Evolutionary conservation across 2,113 vertebrate species (phyloP), one percentile per base, ranked within the genome.

Genomic region (Ciconia boyciana): DNA sequence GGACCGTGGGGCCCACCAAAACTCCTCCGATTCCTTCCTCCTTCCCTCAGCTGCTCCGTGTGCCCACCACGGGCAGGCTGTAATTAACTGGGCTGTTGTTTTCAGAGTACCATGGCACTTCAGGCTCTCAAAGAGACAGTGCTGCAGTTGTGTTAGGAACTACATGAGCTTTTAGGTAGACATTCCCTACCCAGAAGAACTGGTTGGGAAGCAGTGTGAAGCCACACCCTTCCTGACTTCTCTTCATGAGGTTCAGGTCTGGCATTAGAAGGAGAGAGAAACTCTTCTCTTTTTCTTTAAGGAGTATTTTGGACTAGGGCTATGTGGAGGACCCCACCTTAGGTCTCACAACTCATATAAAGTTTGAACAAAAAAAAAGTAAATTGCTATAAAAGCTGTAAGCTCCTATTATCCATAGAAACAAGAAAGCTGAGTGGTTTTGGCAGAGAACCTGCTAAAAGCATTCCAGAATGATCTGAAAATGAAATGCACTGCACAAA

Each of bases 401-500:
- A 74, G 86, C 10, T 91, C 46, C 71, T 55, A 21, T 43, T 72
- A 69, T 61, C 60, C 83, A 41, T 17, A 60, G 58, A 62, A 94
- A 75, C 14, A 87, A 80, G 89, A 83, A 76, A 49, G 32, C 69
- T 55, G 81, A 91, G 69, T 75, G 48, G 0, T 91, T 97, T 91
- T 93, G 58, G 81, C 75, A 92, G 49, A 83, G 46, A 46, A 69
- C 49, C 36, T 83, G 58, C 46, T 83, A 75, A 89, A 95, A 89
- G 57, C 21, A 72, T 91, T 84, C 71, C 90, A 78, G 71, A 71
- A 66, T 3, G 10, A 57, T 58, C 89, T 83, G 74, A 74, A 87
- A 93, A 87, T 74, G 29, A 92, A 96, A 92, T 79, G 46, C 39
- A 49, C 31, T n/a, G 32, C 43, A 39, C 16, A 86, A 55, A 85